Base-by-base conservation (phyloP, 2,113 vertebrate genomes). In the Barnardius zonarius region DNA sequence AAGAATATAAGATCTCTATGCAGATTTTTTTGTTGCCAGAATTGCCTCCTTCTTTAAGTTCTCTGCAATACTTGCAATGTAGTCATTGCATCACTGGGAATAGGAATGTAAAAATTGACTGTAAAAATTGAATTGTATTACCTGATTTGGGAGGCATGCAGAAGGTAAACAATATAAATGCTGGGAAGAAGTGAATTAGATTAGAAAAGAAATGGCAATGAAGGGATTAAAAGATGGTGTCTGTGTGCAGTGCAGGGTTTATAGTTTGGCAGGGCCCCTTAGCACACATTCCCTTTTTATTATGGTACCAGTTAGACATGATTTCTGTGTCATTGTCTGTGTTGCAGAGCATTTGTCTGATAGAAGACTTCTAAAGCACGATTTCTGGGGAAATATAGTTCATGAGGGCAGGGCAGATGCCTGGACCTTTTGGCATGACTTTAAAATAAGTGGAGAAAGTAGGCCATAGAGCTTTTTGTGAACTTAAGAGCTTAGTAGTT, bases 91-190 rank as follows among this genome's bases (percentile, higher is more conserved):
- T 81, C 52, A 14, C 17, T 95, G 81, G 61, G 88, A 93, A 77
- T 83, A 74, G n/a, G 23, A 70, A 68, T 82, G 16, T 35, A 37
- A 70, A 87, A 90, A 62, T 67, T 76, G 46, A 70, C 39, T 86
- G 79, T 83, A 51, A 88, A 93, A 95, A 94, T 80, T 70, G 82
- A 96, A 88, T 93, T 90, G 33, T 86, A 86, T 93, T 94, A 25
- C 88, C 55, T 68, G 61, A 59, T 83, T 61, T 81, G 83, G 85
- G 64, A 96, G 83, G 43, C 62, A 17, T 81, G 88, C 31, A 61
- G n/a, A 64, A 88, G 28, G 27, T 86, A 78, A 96, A 17, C 30
- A 55, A 51, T 43, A 9, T 61, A 86, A 93, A 61, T 37, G 57
- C 51, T 23, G 23, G 33, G 72, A 55, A 73, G 72, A 90, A 85